Percentiles rank a stretch among this genome's conserved stretches.
Conservation (phyloP, 2,888 invertebrate species). For the Tetheella fluctuosa region DNA sequence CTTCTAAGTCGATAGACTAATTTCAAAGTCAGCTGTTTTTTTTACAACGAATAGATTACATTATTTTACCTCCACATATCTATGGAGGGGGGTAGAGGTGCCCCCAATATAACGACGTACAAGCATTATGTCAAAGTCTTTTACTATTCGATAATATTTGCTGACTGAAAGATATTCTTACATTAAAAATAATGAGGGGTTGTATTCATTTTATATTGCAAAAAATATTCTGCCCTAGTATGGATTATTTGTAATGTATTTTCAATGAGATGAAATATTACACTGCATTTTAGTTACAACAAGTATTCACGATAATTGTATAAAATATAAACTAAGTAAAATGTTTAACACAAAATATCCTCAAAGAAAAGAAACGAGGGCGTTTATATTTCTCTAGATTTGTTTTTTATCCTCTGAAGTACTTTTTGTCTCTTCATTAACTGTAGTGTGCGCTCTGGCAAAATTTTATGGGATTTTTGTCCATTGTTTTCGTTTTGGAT, state of each 20-base stretch:
- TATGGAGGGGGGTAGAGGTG: not conserved
- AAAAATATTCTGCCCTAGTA: no score
- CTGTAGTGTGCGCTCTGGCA: slow-evolving; percentile 20
- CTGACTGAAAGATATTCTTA: not conserved
- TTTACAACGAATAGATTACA: no score
- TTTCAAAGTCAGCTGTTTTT: no score
- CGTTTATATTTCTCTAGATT: slow-evolving; percentile 22
- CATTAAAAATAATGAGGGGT: not conserved
- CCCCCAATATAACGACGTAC: not conserved
- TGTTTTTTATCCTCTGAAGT: slow-evolving; percentile 21
- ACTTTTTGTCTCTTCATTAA: slow-evolving; percentile 23
- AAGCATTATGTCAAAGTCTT: not conserved
- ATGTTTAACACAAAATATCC: no score
- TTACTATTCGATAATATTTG: not conserved
- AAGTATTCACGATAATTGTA: no score
- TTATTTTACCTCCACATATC: not conserved
- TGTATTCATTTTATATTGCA: not conserved
- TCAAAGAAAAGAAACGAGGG: no score
- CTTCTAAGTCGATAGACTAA: no score
- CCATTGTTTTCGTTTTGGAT: not conserved
- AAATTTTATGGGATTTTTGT: slow-evolving; percentile 14
- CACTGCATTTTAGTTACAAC: no score
- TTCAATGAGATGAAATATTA: no score
- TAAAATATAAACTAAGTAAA: no score
- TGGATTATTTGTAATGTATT: no score